A percentile compares a stretch with the other conserved stretches of the same genome.
These are phyloP conservation scores for Exephanes ischioxanthus DNA, from an alignment of 2,888 invertebrate genomes.

Conservation along the genomic window DNA sequence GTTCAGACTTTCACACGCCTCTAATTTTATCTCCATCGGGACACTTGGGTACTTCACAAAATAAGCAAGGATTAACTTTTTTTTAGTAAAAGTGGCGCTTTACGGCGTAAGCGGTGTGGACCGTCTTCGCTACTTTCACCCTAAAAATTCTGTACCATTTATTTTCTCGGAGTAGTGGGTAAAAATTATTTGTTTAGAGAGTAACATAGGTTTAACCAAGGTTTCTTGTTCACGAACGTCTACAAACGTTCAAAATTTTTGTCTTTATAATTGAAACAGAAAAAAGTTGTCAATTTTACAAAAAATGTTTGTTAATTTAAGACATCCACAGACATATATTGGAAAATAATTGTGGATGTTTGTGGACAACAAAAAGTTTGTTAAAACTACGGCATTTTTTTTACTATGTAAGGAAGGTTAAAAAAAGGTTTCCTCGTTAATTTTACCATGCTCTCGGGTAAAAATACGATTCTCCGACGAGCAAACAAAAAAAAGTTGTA, in stretches of 20 bases:
- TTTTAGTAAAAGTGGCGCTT: neutral
- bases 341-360: too few species aligned
- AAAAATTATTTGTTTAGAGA: neutral
- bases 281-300: neutral
- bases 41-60: neutral
- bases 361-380: too few species aligned
- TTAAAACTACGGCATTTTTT: too few species aligned
- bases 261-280: neutral
- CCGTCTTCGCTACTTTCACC: neutral
- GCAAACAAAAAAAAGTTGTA: too few species aligned
- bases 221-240: neutral
- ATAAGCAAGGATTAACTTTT: neutral
- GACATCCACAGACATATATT: too few species aligned
- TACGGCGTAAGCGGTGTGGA: neutral
- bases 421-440: too few species aligned
- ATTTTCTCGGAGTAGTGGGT: neutral
- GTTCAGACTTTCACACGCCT: slow-evolving; percentile 34
- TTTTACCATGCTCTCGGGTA: too few species aligned
- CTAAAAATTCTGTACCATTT: neutral
- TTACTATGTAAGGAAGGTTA: too few species aligned
- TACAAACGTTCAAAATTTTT: neutral
- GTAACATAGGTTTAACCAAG: neutral
- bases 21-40: slow-evolving; percentile 6
- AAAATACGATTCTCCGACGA: too few species aligned
- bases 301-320: too few species aligned